Percentiles rank a stretch among this genome's conserved stretches.
phyloP scores from a whole-genome alignment of 2,113 vertebrate genomes.

The Oxyura jamaicensis region DNA sequence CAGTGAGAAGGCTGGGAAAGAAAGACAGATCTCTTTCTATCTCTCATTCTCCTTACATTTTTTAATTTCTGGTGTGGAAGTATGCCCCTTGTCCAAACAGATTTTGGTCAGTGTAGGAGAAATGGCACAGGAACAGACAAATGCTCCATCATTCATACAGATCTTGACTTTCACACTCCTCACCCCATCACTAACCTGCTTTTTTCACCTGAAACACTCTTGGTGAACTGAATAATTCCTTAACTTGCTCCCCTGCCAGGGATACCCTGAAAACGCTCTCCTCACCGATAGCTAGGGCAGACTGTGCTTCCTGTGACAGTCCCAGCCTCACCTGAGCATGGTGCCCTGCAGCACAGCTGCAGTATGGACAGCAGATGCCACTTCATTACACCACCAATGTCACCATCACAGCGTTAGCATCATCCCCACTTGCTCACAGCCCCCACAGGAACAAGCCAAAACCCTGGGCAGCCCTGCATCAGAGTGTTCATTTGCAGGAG shows the following conservation, averaged over 20 bases:
- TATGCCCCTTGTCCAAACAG: background rate
- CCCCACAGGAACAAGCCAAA: background rate
- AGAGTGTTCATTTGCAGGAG: background rate
- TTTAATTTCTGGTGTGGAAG: background rate
- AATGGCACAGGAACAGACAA: background rate
- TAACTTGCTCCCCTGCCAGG: background rate
- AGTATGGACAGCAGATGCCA: accelerated
- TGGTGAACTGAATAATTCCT: background rate
- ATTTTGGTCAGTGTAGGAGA: background rate
- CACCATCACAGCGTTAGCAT: background rate
- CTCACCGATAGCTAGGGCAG: background rate
- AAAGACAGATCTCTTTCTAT: background rate
- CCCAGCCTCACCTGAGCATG: accelerated
- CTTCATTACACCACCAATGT: too few relatives aligned
- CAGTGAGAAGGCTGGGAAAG: background rate
- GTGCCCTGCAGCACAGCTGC: accelerated
- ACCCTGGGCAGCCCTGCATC: background rate
- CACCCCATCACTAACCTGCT: background rate
- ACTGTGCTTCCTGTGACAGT: background rate
- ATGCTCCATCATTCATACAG: background rate
- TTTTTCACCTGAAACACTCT: background rate
- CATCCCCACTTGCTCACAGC: accelerated
- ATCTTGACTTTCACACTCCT: background rate
- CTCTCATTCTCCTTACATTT: background rate
- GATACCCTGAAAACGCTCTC: background rate